A percentile compares a stretch with the other conserved stretches of the same genome.
These are phyloP conservation scores for Julus scandinavius DNA, from an alignment of 2,888 invertebrate species.

Conservation along the genomic window DNA sequence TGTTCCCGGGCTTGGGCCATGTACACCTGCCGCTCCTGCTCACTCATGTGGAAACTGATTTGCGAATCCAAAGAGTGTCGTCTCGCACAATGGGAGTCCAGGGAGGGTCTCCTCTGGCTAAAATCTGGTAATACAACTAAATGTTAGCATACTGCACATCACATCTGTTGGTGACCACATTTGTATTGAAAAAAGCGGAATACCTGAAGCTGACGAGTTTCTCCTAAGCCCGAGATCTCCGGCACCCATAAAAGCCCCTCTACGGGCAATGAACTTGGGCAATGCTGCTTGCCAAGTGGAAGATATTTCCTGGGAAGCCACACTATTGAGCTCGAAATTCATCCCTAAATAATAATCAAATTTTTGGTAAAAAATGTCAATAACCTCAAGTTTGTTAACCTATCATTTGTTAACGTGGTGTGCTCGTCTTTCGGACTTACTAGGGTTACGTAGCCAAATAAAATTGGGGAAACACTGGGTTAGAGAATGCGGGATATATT, in stretches of 20 bases:
- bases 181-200: not conserved
- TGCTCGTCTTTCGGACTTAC: no score
- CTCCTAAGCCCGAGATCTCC: slow-evolving; percentile 65
- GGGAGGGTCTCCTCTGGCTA: slow-evolving; percentile 43
- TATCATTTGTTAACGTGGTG: no score
- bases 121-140: not conserved
- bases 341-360: slow-evolving; percentile 63
- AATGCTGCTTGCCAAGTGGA: slow-evolving; percentile 93
- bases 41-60: slow-evolving; percentile 59
- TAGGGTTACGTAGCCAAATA: no score
- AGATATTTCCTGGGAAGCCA: slow-evolving; percentile 81
- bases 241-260: slow-evolving; percentile 81
- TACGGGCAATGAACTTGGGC: slow-evolving; percentile 83
- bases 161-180: not conserved
- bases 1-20: slow-evolving; percentile 57
- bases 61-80: slow-evolving; percentile 90
- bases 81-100: slow-evolving; percentile 64
- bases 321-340: slow-evolving; percentile 72
- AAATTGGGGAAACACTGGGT: no score
- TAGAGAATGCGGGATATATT: no score
- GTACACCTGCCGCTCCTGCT: slow-evolving; percentile 56
- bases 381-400: no score
- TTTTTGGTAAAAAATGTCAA: no score
- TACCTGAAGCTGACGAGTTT: slow-evolving; percentile 70
- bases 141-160: slow-evolving; percentile 62